Conservation (phyloP, 1,140 invertebrate species). For the Ostrea edulis region DNA sequence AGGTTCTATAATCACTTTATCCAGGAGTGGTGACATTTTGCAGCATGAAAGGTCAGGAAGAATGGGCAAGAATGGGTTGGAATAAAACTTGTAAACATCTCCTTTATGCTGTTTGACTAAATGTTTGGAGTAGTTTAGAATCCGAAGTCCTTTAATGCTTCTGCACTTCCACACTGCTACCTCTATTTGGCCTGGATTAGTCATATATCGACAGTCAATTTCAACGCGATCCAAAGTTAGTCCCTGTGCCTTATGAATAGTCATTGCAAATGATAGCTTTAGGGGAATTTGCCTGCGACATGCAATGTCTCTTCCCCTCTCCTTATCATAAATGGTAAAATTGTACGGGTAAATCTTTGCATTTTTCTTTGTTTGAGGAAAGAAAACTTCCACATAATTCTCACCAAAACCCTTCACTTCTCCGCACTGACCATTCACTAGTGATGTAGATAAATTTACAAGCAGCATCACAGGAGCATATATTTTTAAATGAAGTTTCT, state of each 20-base stretch:
- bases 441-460: conserved; percentile 30
- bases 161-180: conserved; percentile 48
- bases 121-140: conserved; percentile 43
- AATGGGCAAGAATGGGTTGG: neutral
- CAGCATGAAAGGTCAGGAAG: conserved; percentile 36
- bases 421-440: conserved; percentile 40
- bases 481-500: conserved; percentile 8
- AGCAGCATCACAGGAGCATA: conserved; percentile 35
- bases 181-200: conserved; percentile 48
- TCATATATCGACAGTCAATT: conserved; percentile 51
- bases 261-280: conserved; percentile 48
- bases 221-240: conserved; percentile 44
- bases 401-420: conserved; percentile 23
- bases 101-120: conserved; percentile 31
- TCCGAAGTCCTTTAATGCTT: conserved; percentile 32
- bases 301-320: conserved; percentile 20
- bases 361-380: conserved; percentile 8
- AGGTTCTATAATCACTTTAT: neutral
- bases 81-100: conserved; percentile 48
- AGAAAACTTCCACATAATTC: neutral
- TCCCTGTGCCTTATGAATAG: conserved; percentile 52
- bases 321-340: neutral
- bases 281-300: conserved; percentile 48
- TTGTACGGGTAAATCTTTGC: conserved; percentile 19
- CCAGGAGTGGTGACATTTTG: conserved; percentile 3